These are phyloP conservation scores for Sebastes reedi DNA, from an alignment of 2,797 vertebrate species.

Conservation along the genomic window DNA sequence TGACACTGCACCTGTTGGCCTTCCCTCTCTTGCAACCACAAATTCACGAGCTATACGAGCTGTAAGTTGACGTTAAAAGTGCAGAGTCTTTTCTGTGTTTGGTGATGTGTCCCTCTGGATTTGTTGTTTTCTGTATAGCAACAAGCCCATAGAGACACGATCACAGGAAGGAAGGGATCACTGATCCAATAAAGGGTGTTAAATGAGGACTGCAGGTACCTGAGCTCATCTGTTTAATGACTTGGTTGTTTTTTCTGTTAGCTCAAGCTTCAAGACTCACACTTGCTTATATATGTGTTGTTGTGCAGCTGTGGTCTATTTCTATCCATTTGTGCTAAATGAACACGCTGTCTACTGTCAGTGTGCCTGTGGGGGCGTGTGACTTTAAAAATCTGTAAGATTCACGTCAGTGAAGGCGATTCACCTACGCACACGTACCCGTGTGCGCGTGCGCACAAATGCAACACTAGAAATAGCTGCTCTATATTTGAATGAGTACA, in stretches of 20 bases:
- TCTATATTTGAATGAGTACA: conserved; percentile 79
- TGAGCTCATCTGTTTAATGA: background rate
- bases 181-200: background rate
- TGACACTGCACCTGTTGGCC: background rate
- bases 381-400: conserved; percentile 57
- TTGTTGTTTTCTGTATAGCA: background rate
- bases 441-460: background rate
- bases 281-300: background rate
- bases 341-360: conserved; percentile 26
- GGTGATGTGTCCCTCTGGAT: background rate
- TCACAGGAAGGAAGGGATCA: background rate
- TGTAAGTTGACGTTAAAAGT: background rate
- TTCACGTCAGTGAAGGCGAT: conserved; percentile 50
- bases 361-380: conserved; percentile 33
- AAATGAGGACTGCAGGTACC: background rate
- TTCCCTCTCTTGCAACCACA: background rate
- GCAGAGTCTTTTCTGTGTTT: background rate
- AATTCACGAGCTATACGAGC: background rate
- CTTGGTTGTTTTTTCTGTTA: background rate
- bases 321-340: conserved; percentile 6
- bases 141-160: background rate
- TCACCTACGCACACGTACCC: conserved; percentile 43
- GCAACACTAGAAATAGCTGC: conserved; percentile 70
- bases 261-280: background rate
- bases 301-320: conserved; percentile 29